Conservation (phyloP, 2,113 vertebrate species). For the Cinclus mexicanus region DNA sequence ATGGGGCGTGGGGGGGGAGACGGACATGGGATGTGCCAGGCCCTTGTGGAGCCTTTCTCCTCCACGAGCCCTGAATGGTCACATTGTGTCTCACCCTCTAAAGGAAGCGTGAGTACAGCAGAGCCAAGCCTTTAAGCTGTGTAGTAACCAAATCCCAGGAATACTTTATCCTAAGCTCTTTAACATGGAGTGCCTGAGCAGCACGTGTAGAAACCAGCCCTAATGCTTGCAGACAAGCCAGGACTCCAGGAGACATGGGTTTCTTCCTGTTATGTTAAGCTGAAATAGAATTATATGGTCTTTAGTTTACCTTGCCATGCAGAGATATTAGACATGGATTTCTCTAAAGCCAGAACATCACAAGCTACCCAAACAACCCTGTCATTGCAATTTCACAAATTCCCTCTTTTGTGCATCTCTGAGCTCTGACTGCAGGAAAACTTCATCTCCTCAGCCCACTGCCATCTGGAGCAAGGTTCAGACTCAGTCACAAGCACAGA, state of each 20-base stretch:
- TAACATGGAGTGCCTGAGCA: not conserved
- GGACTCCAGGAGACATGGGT: not conserved
- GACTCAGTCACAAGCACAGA: slow-evolving; percentile 30
- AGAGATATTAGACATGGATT: slow-evolving; percentile 56
- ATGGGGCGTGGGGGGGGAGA: not conserved
- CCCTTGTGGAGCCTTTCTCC: not conserved
- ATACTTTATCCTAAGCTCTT: not conserved
- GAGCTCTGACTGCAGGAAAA: slow-evolving; percentile 44
- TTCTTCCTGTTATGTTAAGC: not conserved
- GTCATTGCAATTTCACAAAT: slow-evolving; percentile 67
- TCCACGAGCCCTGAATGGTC: accelerated
- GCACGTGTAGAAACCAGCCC: not conserved
- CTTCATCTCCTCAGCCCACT: slow-evolving; percentile 56
- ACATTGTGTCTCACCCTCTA: not conserved
- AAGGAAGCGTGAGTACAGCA: not conserved
- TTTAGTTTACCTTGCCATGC: slow-evolving; percentile 62
- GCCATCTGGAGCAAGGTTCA: slow-evolving; percentile 67
- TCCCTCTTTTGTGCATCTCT: slow-evolving; percentile 41
- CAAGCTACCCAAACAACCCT: slow-evolving; percentile 48
- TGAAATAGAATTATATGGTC: slow-evolving; percentile 33
- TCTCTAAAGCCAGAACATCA: slow-evolving; percentile 57
- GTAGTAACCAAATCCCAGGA: not conserved
- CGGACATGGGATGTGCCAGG: not conserved
- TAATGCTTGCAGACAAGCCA: not conserved
- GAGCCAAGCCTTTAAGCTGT: not conserved